phyloP scores from a whole-genome alignment of 2,888 invertebrate genomes.

The Meganola albula region DNA sequence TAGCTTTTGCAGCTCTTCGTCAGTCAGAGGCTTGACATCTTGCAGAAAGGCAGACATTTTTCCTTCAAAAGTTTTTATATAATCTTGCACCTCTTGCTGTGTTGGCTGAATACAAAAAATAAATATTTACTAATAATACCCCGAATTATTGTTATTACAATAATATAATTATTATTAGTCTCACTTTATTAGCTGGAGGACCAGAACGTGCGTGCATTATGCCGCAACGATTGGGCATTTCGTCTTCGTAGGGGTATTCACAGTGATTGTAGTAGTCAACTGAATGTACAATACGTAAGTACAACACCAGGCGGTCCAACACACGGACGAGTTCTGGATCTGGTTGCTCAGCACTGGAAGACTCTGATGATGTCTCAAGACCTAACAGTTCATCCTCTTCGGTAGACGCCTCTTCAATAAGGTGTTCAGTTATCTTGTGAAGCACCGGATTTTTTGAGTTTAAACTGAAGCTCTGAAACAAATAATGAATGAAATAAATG shows the following conservation, averaged over 20 bases:
- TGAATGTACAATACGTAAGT: slow-evolving; percentile 97
- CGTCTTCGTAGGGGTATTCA: slow-evolving; percentile 99
- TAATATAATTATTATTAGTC: background rate
- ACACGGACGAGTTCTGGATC: slow-evolving; percentile 80
- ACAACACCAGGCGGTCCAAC: slow-evolving; percentile 89
- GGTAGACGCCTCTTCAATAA: slow-evolving; percentile 98
- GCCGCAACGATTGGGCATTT: slow-evolving; percentile 99
- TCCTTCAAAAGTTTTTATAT: slow-evolving; percentile 88
- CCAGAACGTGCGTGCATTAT: slow-evolving; percentile 98
- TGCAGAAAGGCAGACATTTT: slow-evolving; percentile 94
- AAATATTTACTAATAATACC: background rate
- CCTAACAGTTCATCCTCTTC: slow-evolving; percentile 97
- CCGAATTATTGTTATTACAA: background rate
- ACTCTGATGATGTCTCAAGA: slow-evolving; percentile 63
- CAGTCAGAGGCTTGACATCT: slow-evolving; percentile 83
- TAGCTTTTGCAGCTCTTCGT: slow-evolving; percentile 88
- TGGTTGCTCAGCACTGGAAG: slow-evolving; percentile 41
- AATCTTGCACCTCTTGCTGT: slow-evolving; percentile 85
- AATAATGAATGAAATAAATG: too few species aligned
- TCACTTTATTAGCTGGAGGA: slow-evolving; percentile 88
- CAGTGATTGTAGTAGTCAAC: slow-evolving; percentile 99
- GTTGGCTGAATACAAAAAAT: slow-evolving; percentile 69
- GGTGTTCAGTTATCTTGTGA: slow-evolving; percentile 97
- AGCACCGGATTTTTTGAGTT: slow-evolving; percentile 94
- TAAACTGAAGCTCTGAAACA: slow-evolving; percentile 77